Conservation (phyloP, 2,888 invertebrate genomes). For the Drosophila borealis region DNA sequence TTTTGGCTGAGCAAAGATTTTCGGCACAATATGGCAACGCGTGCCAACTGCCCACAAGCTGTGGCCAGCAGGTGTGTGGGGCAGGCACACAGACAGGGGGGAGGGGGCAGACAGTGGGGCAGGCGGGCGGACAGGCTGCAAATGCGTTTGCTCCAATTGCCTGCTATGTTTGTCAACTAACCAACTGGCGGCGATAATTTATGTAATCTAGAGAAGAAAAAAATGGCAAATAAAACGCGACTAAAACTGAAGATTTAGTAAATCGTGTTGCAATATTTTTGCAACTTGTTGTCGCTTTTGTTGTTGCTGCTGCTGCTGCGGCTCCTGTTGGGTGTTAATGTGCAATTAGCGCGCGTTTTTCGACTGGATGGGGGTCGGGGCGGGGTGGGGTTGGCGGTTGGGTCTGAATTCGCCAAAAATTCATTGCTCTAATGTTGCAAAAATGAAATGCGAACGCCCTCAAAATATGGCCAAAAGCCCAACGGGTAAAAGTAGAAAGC, state of each 20-base stretch:
- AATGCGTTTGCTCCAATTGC: slow-evolving; percentile 28
- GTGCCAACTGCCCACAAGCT: slow-evolving; percentile 14
- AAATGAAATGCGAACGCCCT: slow-evolving; percentile 55
- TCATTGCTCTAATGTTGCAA: slow-evolving; percentile 35
- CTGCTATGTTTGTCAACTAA: slow-evolving; percentile 51
- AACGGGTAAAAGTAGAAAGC: not conserved
- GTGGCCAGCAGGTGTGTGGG: slow-evolving; percentile 13
- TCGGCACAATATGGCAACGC: slow-evolving; percentile 21
- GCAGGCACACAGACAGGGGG: not conserved
- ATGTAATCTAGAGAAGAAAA: slow-evolving; percentile 64
- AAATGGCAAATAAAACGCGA: slow-evolving; percentile 7
- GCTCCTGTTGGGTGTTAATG: slow-evolving; percentile 60
- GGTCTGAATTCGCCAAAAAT: slow-evolving; percentile 31
- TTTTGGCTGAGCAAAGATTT: slow-evolving; percentile 42
- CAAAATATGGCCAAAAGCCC: slow-evolving; percentile 19
- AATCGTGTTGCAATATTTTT: slow-evolving; percentile 54
- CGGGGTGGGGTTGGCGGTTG: slow-evolving; percentile 11
- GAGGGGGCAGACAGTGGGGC: not conserved
- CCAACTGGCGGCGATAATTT: slow-evolving; percentile 51
- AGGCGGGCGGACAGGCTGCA: slow-evolving; percentile 10
- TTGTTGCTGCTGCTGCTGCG: not conserved
- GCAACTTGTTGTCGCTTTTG: slow-evolving; percentile 9
- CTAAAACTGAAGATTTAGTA: slow-evolving; percentile 55
- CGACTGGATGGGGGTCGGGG: slow-evolving; percentile 30
- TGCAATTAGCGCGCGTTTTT: slow-evolving; percentile 61